Evolutionary conservation across 2,113 vertebrate genomes (phyloP).

Genomic region (Eulacestoma nigropectus): DNA sequence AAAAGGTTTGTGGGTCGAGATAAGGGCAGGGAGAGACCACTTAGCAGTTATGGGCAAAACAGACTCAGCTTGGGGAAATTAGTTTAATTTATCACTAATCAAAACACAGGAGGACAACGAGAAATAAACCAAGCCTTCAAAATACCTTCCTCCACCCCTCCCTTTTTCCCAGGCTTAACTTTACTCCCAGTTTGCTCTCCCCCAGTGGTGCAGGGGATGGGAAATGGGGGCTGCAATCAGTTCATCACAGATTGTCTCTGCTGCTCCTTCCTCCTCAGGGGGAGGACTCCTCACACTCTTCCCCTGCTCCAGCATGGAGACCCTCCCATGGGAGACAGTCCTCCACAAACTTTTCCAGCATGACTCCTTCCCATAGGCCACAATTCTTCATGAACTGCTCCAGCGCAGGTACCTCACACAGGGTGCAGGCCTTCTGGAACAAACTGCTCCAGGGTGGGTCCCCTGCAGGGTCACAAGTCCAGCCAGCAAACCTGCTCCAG

Average conservation of each 20-base stretch:
- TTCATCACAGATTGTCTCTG: neutral
- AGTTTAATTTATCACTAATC: neutral
- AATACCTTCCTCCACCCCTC: neutral
- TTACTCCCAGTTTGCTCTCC: neutral
- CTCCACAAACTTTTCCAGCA: neutral
- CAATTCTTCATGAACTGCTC: neutral
- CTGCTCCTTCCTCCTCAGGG: neutral
- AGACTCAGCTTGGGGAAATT: neutral
- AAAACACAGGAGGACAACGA: neutral
- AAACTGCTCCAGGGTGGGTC: neutral
- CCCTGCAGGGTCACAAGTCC: neutral
- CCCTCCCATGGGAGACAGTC: neutral
- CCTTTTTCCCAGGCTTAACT: neutral
- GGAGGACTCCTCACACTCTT: neutral
- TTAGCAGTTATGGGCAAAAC: neutral
- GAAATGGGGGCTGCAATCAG: neutral
- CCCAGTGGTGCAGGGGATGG: neutral
- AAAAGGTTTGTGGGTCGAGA: rapidly evolving
- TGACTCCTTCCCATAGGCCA: neutral
- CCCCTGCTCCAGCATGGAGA: neutral
- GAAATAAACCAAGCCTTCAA: neutral
- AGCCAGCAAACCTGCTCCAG: neutral
- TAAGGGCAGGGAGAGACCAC: neutral
- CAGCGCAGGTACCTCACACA: neutral
- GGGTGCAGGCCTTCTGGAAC: neutral